These are phyloP conservation scores for Chalcosyrphus nemorum DNA, from an alignment of 2,888 invertebrate genomes.

Conservation along the genomic window DNA sequence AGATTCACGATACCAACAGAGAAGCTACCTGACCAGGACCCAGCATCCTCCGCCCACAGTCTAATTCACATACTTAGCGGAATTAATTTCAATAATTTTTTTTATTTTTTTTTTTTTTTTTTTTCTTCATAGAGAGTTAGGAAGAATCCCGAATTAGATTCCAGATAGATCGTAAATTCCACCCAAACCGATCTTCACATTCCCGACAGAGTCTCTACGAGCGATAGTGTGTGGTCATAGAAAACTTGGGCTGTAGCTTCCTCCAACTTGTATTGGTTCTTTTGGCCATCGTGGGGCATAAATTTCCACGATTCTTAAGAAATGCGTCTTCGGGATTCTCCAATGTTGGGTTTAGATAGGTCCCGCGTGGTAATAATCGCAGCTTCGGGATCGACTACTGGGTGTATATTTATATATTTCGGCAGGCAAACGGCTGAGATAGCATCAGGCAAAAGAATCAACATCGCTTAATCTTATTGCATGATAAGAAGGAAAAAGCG, in stretches of 20 bases:
- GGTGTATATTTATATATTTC: slow-evolving; percentile 67
- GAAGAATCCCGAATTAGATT: slow-evolving; percentile 58
- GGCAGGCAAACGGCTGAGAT: slow-evolving; percentile 53
- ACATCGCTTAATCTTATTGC: slow-evolving; percentile 72
- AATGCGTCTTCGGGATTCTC: slow-evolving; percentile 58
- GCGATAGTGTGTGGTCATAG: slow-evolving; percentile 61
- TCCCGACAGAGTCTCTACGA: not conserved
- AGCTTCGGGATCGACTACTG: slow-evolving; percentile 64
- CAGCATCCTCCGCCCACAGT: slow-evolving; percentile 64
- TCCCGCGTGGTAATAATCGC: slow-evolving; percentile 69
- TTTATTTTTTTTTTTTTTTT: not conserved
- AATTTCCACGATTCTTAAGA: slow-evolving; percentile 65
- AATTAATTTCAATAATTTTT: slow-evolving; percentile 69
- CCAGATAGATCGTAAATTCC: slow-evolving; percentile 69
- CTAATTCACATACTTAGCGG: slow-evolving; percentile 70
- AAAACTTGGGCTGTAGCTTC: slow-evolving; percentile 34
- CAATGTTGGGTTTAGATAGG: not conserved
- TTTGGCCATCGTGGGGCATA: slow-evolving; percentile 59
- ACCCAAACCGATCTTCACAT: slow-evolving; percentile 51
- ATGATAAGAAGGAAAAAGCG: slow-evolving; percentile 65
- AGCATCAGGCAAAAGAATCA: slow-evolving; percentile 62
- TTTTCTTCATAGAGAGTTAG: not conserved
- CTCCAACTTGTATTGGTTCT: slow-evolving; percentile 33
- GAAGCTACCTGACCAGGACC: not conserved
- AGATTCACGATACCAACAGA: slow-evolving; percentile 33